A percentile compares a stretch with the other conserved stretches of the same genome.
Evolutionary conservation across 2,113 vertebrate species (phyloP).

Genomic region (Kryptolebias marmoratus): DNA sequence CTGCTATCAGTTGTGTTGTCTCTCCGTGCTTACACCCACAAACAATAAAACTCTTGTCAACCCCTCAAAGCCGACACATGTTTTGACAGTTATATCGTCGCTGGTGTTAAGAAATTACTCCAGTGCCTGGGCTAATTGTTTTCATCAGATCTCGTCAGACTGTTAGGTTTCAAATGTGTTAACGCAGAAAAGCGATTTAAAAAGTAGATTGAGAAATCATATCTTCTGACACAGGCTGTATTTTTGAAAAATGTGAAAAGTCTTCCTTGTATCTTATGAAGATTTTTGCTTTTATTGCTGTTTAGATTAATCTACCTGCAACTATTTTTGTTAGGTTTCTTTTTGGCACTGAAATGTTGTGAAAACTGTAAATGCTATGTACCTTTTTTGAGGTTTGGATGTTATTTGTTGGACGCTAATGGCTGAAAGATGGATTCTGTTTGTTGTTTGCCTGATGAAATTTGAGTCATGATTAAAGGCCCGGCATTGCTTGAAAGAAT

Average conservation of each 20-base stretch:
- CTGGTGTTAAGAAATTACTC: slow-evolving; percentile 6
- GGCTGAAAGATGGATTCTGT: too few relatives aligned
- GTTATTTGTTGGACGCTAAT: too few relatives aligned
- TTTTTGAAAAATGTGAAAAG: neutral
- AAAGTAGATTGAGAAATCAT: neutral
- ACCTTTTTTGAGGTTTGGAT: too few relatives aligned
- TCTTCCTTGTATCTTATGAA: neutral
- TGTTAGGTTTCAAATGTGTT: neutral
- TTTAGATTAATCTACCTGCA: neutral
- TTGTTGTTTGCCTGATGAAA: too few relatives aligned
- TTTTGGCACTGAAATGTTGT: too few relatives aligned
- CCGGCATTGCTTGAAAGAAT: too few relatives aligned
- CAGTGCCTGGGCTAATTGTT: slow-evolving; percentile 1
- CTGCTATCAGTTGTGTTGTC: neutral
- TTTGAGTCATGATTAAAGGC: too few relatives aligned
- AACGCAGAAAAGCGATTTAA: neutral
- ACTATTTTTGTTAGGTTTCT: neutral
- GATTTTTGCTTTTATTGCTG: neutral
- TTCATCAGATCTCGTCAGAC: neutral
- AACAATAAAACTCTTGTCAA: neutral
- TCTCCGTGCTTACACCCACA: neutral
- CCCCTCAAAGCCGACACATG: slow-evolving; percentile 6
- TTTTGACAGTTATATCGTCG: slow-evolving; percentile 2
- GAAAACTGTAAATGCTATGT: too few relatives aligned
- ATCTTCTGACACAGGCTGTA: fast-evolving